A percentile compares a stretch with the other conserved stretches of the same genome.
Evolutionary conservation across 1,140 invertebrate genomes (phyloP).

Genomic region (Drosophila rufa): DNA sequence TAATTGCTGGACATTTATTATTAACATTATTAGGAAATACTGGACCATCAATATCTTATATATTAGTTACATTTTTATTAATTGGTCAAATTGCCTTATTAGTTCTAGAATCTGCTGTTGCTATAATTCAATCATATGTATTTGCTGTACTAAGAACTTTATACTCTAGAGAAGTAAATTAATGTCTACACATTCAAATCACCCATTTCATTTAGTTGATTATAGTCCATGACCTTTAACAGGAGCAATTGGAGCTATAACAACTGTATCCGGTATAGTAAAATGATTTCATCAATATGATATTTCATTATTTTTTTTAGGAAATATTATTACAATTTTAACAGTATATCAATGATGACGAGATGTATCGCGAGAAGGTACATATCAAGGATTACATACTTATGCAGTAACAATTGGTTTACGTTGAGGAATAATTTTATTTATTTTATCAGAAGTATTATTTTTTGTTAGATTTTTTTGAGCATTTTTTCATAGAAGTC

Average conservation of each 20-base stretch:
- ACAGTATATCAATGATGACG: conserved; percentile 88
- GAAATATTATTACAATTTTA: conserved; percentile 85
- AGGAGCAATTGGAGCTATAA: conserved; percentile 54
- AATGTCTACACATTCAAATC: conserved; percentile 85
- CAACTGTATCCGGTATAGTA: conserved; percentile 56
- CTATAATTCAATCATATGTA: conserved; percentile 87
- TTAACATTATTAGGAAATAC: conserved; percentile 84
- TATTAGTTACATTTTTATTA: conserved; percentile 84
- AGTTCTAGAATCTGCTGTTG: conserved; percentile 86
- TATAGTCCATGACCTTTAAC: conserved; percentile 83
- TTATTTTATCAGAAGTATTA: conserved; percentile 54
- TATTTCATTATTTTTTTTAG: conserved; percentile 85
- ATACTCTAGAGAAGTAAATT: conserved; percentile 86
- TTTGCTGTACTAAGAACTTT: conserved; percentile 86
- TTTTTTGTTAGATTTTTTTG: conserved; percentile 57
- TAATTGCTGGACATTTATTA: conserved; percentile 89
- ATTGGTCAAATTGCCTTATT: conserved; percentile 86
- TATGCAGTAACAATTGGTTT: conserved; percentile 84
- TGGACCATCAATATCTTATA: conserved; percentile 58
- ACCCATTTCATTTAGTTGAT: conserved; percentile 86
- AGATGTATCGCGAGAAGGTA: conserved; percentile 87
- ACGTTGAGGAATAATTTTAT: conserved; percentile 61
- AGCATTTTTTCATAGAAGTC: conserved; percentile 88
- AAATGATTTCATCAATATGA: conserved; percentile 85
- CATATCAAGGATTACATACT: conserved; percentile 86